Conservation (phyloP, 2,797 vertebrate species). For the Heliangelus exortis region DNA sequence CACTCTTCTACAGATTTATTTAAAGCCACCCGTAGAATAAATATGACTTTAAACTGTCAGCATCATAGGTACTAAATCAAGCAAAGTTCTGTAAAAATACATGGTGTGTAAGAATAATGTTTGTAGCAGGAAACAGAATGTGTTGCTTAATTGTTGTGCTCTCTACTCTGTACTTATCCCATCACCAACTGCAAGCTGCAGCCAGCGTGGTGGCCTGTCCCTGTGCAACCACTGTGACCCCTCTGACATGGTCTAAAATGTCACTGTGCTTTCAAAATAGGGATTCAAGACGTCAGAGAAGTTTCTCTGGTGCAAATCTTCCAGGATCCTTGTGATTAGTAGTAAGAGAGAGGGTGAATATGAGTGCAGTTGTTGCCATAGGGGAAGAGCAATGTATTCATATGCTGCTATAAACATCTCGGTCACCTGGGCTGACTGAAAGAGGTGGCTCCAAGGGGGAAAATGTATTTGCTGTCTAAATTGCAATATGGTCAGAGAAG, state of each 20-base stretch:
- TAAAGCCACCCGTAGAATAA: constrained; percentile 24
- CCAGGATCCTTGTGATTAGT: neutral
- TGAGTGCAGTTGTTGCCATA: constrained; percentile 1
- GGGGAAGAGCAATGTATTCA: constrained; percentile 44
- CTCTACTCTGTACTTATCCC: fast-evolving
- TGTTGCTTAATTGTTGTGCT: neutral
- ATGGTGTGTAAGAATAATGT: neutral
- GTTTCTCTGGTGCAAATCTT: neutral
- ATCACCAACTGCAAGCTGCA: neutral
- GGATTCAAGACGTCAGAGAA: neutral
- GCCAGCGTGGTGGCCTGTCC: neutral
- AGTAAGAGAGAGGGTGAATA: neutral
- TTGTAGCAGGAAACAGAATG: neutral
- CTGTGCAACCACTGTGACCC: fast-evolving
- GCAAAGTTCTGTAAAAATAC: neutral
- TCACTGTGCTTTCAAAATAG: neutral
- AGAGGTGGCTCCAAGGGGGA: constrained; percentile 18
- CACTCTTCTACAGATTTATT: neutral
- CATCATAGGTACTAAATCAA: neutral
- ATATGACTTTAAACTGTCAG: constrained; percentile 7
- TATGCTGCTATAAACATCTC: neutral
- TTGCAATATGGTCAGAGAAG: constrained; percentile 62
- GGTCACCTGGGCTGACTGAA: neutral
- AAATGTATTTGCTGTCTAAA: constrained; percentile 50
- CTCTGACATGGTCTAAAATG: fast-evolving